A percentile compares a stretch with the other conserved stretches of the same genome.
These are phyloP conservation scores for Scrobipalpa atriplicella DNA, from an alignment of 2,888 invertebrate genomes.

Conservation along the genomic window DNA sequence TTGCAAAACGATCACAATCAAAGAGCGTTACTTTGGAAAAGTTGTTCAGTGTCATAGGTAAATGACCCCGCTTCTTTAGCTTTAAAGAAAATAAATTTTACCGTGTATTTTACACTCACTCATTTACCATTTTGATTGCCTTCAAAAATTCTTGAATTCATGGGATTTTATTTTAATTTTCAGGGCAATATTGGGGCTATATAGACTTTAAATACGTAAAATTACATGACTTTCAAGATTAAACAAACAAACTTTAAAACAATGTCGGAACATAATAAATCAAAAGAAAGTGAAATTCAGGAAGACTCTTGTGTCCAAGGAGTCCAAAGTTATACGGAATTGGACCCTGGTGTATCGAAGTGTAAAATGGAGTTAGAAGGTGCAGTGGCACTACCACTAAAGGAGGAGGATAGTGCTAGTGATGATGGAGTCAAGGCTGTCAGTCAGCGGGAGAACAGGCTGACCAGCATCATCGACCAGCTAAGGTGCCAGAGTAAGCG, in stretches of 20 bases:
- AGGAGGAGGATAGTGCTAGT: constrained; percentile 43
- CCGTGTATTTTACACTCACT: no score
- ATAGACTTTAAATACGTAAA: constrained; percentile 1
- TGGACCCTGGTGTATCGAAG: not conserved
- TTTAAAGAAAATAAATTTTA: no score
- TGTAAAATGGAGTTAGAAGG: constrained; percentile 41
- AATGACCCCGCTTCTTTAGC: no score
- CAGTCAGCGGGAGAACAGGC: constrained; percentile 66
- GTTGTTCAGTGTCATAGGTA: no score
- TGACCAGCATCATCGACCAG: constrained; percentile 78
- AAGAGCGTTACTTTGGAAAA: no score
- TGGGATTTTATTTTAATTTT: no score
- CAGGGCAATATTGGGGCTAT: not conserved
- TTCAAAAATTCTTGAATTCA: no score
- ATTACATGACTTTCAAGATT: not conserved
- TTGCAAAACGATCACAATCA: no score
- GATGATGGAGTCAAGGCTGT: constrained; percentile 52
- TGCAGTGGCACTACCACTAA: constrained; percentile 49
- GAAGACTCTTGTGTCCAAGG: not conserved
- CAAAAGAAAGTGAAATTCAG: not conserved
- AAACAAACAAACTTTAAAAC: not conserved
- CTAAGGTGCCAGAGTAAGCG: constrained; percentile 69
- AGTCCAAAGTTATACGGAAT: not conserved
- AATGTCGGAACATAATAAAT: constrained; percentile 6
- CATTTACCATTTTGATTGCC: no score